Evolutionary conservation across 2,113 vertebrate species (phyloP).

Genomic region (Tragelaphus buxtoni): DNA sequence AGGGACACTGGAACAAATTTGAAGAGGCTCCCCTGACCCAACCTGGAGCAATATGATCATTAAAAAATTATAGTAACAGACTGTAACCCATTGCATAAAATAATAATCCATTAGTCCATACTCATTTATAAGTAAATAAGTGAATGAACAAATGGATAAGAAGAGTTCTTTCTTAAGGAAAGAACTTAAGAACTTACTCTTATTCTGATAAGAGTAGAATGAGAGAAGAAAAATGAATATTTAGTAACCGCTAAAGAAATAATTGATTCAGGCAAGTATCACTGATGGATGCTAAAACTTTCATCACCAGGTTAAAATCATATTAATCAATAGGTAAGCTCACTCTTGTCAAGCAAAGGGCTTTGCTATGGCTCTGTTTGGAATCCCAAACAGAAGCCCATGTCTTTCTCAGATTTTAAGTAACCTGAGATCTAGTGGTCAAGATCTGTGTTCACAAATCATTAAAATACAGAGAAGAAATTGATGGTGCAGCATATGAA

Average conservation of each 20-base stretch:
- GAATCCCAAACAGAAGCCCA: not conserved
- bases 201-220: not conserved
- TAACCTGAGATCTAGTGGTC: not conserved
- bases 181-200: too few relatives aligned
- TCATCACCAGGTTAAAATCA: not conserved
- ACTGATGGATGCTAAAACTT: not conserved
- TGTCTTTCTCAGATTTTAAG: not conserved
- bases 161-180: not conserved
- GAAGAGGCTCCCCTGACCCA: not conserved
- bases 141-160: not conserved
- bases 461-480: conserved; percentile 1
- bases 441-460: not conserved
- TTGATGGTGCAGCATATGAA: not conserved
- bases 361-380: not conserved
- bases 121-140: not conserved
- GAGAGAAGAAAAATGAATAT: not conserved
- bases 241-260: not conserved
- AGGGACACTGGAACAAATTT: not conserved
- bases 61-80: not conserved
- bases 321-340: not conserved
- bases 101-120: not conserved
- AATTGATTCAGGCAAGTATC: not conserved
- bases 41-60: not conserved
- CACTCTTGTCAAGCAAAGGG: not conserved
- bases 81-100: not conserved